Evolutionary conservation across 92 coral and sea anemone species (phyloP), one percentile per base, ranked within the genome.

Genomic region (Isaurus tuberculatus): DNA sequence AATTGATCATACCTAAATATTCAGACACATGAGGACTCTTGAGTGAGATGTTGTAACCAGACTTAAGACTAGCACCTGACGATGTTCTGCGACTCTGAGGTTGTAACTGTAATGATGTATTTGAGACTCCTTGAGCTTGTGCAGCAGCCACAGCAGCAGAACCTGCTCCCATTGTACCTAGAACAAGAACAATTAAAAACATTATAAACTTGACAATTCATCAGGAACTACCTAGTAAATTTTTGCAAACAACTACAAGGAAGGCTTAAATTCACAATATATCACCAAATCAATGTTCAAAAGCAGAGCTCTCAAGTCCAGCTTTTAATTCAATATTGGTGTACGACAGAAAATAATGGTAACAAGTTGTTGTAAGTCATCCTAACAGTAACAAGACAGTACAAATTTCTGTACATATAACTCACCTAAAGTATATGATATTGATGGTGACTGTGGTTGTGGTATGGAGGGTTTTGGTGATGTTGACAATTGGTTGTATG

Each of bases 111-210:
- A 75, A 25, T 7, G 81, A 57, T 0, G 98, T 84, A 72, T 92
- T 91, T 8, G 92, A 70, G 33, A 94, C 88, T 0, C 95, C 89
- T 85, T 93, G 92, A 5, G 82, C 91, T 22, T 88, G 89, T 0
- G 98, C 94, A 3, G 92, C 92, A 1, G 91, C 93, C 0, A 90
- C 91, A 7, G 99, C 98, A 10, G 89, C 90, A 33, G 98, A 95
- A 15, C 94, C 95, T 13, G 96, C 93, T 3, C 98, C 98, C 46
- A 92, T 88, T n/a, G 93, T 85, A 60, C 98, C 98, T 95, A 53
- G 4, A 31, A 88, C 40, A 44, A 3, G 65, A 25, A 58, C 25
- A 63, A 10, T 48, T 44, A 46, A 9, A 29, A 23, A n/a, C n/a
- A n/a, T n/a, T n/a, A n/a, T n/a, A n/a, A n/a, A n/a, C n/a, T n/a